phyloP scores from a whole-genome alignment of 2,113 vertebrate species.

The Corvus hawaiiensis region DNA sequence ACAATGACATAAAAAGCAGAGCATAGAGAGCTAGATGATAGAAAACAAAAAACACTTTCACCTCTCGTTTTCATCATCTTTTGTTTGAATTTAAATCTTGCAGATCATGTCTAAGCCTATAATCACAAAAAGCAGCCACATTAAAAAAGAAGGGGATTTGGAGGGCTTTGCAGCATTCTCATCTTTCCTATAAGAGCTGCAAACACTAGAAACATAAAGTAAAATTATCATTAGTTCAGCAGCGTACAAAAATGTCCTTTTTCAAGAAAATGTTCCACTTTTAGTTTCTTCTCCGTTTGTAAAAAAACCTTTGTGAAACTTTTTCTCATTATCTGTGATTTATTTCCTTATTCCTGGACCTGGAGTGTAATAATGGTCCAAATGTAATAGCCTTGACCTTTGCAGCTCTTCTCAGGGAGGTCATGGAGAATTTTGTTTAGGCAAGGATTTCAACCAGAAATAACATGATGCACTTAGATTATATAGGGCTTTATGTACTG shows the following conservation, averaged over 20 bases:
- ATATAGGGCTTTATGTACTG: not conserved
- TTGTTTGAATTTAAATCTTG: conserved; percentile 15
- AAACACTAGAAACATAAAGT: not conserved
- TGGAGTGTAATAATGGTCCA: conserved; percentile 42
- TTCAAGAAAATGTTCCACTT: not conserved
- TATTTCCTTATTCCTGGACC: conserved; percentile 22
- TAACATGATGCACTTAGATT: not conserved
- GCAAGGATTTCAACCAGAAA: conserved; percentile 25
- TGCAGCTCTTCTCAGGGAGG: conserved; percentile 38
- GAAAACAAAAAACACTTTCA: conserved; percentile 8
- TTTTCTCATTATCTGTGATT: conserved; percentile 56
- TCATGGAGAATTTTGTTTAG: not conserved
- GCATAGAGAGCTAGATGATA: not conserved
- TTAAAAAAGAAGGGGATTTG: not conserved
- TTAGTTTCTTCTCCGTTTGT: not conserved
- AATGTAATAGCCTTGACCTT: conserved; percentile 57
- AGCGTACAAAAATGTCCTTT: not conserved
- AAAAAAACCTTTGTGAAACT: conserved; percentile 13
- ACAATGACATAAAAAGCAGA: conserved; percentile 11
- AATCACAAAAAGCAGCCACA: not conserved
- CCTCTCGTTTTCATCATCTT: not conserved
- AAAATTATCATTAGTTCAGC: not conserved
- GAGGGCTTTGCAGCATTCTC: not conserved
- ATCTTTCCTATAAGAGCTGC: not conserved
- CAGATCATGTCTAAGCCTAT: not conserved